Conservation (phyloP, 2,797 vertebrate genomes). For the Notolabrus celidotus region DNA sequence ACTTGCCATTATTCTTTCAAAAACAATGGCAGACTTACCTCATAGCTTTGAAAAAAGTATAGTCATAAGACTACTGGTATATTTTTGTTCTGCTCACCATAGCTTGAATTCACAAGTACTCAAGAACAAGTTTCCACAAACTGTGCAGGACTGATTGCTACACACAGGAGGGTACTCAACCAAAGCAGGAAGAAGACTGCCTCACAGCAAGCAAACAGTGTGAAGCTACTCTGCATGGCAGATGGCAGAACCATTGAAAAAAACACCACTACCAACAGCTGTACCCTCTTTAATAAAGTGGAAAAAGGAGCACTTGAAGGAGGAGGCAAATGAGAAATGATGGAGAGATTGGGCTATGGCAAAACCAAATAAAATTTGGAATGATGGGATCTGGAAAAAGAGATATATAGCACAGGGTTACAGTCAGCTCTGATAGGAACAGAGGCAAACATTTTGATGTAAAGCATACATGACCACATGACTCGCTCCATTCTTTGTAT, state of each 20-base stretch:
- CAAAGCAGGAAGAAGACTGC: conserved; percentile 42
- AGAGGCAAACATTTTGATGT: background rate
- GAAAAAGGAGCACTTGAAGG: conserved; percentile 29
- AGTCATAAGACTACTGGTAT: conserved; percentile 4
- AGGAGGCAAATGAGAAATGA: conserved; percentile 18
- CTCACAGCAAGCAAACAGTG: conserved; percentile 39
- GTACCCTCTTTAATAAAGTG: conserved; percentile 44
- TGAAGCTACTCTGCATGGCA: conserved; percentile 43
- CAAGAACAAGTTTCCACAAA: conserved; percentile 29
- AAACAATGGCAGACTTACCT: background rate
- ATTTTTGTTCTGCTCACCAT: conserved; percentile 16
- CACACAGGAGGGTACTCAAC: conserved; percentile 45
- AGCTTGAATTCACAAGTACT: conserved; percentile 9
- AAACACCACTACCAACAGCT: conserved; percentile 37
- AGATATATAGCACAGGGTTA: background rate
- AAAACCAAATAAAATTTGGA: conserved; percentile 18
- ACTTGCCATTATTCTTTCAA: background rate
- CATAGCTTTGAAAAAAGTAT: background rate
- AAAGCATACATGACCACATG: no score
- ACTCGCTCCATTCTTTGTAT: background rate
- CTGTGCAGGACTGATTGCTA: conserved; percentile 40
- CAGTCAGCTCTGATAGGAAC: background rate
- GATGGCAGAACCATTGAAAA: conserved; percentile 41
- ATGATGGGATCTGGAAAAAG: background rate
- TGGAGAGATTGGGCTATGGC: conserved; percentile 2